Base-by-base conservation (phyloP, 2,113 vertebrate species). In the Amia ocellicauda region DNA sequence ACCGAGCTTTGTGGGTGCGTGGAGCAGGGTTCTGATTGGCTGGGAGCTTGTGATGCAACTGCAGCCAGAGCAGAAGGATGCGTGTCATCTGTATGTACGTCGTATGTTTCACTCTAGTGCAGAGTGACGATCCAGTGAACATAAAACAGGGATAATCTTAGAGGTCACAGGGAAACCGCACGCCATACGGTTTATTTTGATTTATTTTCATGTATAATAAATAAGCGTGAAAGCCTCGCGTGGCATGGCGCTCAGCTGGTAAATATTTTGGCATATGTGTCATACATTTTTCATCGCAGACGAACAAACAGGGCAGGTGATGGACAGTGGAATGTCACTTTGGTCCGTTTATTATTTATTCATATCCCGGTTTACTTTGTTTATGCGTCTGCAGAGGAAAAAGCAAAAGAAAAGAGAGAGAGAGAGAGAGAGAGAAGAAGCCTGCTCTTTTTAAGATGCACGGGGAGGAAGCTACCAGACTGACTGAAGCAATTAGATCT, bases 401-500 rank as follows among this genome's bases (percentile, higher is more conserved):
- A 24, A 59, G 68, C 78, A 79, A 80, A 78, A 74, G 58, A 78
- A n/a, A n/a, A n/a, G 68, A 75, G 75, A 69, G 69, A 69, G 73
- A 60, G 63, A 52, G 63, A 72, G 69, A 73, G 74, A 74, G 73
- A 84, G 78, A 80, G 70, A 72, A 69, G 78, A 81, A 17, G 14
- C 26, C 13, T 23, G 26, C 31, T 22, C 49, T 60, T 11, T 68
- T 36, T 53, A 26, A 69, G 66, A 79, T 31, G 52, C 72, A 0
- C 40, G 23, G 9, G 75, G 74, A 58, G 82, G 83, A 76, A 81
- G 82, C 74, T 79, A 74, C 82, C 71, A 83, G 89, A 87, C 77
- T 75, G 90, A 90, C 87, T 71, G 65, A 74, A 61, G 92, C 90
- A 83, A 81, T 92, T 89, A 85, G 63, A 68, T 89, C 91, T 91